phyloP scores from a whole-genome alignment of 2,888 invertebrate genomes.

The Pocota personata region DNA sequence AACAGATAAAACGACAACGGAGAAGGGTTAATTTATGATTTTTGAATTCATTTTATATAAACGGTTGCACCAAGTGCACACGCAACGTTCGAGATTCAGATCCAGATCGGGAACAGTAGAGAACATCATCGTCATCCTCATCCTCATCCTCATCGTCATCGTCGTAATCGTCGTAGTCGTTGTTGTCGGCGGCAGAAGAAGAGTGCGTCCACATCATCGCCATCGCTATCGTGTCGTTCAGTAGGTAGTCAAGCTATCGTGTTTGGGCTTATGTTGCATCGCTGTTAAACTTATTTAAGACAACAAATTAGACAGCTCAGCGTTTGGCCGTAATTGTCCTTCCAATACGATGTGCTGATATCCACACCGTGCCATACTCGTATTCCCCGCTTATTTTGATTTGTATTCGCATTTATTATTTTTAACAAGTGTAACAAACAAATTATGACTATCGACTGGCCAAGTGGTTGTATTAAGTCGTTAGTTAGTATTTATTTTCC shows the following conservation, averaged over 20 bases:
- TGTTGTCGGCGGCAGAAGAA: constrained; percentile 8
- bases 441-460: constrained; percentile 57
- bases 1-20: constrained; percentile 70
- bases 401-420: constrained; percentile 66
- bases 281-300: constrained; percentile 73
- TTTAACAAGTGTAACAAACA: constrained; percentile 69
- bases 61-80: constrained; percentile 74
- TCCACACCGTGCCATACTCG: constrained; percentile 42
- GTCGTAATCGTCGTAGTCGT: background rate
- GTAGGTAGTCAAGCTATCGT: constrained; percentile 65
- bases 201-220: constrained; percentile 44
- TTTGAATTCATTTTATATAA: constrained; percentile 74
- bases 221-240: constrained; percentile 51
- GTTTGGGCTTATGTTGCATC: constrained; percentile 73
- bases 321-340: constrained; percentile 68
- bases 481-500: constrained; percentile 14
- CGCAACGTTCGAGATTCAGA: constrained; percentile 65
- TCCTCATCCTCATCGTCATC: constrained; percentile 21
- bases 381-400: constrained; percentile 43
- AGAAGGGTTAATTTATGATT: constrained; percentile 75
- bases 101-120: constrained; percentile 65
- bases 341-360: constrained; percentile 58
- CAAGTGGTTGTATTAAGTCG: constrained; percentile 44
- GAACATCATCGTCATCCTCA: constrained; percentile 65
- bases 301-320: constrained; percentile 74